Evolutionary conservation across 2,888 invertebrate genomes (phyloP), one percentile per base, ranked within the genome.

Genomic region (Gortyna flavago): DNA sequence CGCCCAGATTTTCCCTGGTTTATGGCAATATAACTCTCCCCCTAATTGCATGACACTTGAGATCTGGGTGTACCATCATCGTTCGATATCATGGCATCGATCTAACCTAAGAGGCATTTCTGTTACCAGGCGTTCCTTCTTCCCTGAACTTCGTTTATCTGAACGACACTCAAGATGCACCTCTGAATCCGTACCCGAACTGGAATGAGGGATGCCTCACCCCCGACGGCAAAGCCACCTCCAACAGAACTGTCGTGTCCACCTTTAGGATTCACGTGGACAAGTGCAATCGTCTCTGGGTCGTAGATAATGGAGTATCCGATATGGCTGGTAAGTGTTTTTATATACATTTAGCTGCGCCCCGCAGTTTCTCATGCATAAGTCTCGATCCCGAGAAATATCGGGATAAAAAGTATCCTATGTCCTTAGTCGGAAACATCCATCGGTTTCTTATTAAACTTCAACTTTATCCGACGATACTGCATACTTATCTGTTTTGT

Each of bases 171-270:
- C 98, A 98, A 91, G 97, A 98, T 80, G 97, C 98, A 6, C 95
- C 95, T 5, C 92, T 98, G 8, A 97, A 93, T 41, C 98, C 98
- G 0, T 98, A 98, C 91, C 98, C 98, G 1, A 97, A 96, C 88
- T 98, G 98, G 97, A 95, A 97, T 68, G 97, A 98, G 13, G 99
- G 98, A 89, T 97, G 97, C 74, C 97, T 99, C 51, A 97, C 97
- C 41, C 93, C 91, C 21, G 88, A 90, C 8, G 91, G 92, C 1
- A 87, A 91, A 25, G 81, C 95, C 6, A 90, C 90, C 61, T 93
- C 95, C 8, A 97, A 97, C 80, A 96, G 97, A 65, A 97, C 97
- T 0, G 97, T 98, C 29, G 96, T 98, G 11, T 98, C 97, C 41
- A 97, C 98, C 1, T 98, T 98, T 93, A 97, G 98, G 62, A 94